A percentile compares a stretch with the other conserved stretches of the same genome.
Conservation (phyloP, 2,113 vertebrate genomes). For the Phoxinus phoxinus region DNA sequence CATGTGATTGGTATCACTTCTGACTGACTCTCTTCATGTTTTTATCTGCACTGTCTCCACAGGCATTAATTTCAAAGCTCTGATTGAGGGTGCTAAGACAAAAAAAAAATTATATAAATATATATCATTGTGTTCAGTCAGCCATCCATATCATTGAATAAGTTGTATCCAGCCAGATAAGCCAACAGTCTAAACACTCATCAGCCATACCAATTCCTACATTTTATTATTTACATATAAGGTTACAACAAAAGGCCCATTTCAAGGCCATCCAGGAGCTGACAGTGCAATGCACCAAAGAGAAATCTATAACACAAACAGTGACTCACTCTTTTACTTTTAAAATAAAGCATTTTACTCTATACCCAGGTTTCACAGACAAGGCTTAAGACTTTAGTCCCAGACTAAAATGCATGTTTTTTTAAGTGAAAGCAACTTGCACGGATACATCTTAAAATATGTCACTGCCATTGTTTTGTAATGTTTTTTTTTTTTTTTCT, state of each 20-base stretch:
- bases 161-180: slow-evolving; percentile 46
- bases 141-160: slow-evolving; percentile 33
- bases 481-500: too few relatives aligned
- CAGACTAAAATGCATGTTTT: too few relatives aligned
- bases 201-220: slow-evolving; percentile 17
- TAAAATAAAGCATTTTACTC: background rate
- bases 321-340: background rate
- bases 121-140: slow-evolving; percentile 40
- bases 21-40: slow-evolving; percentile 61
- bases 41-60: slow-evolving; percentile 45
- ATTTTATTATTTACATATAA: slow-evolving; percentile 27
- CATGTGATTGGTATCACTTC: slow-evolving; percentile 72
- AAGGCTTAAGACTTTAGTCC: too few relatives aligned
- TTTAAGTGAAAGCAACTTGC: too few relatives aligned
- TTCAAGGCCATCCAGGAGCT: slow-evolving; percentile 24
- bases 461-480: too few relatives aligned
- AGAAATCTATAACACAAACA: background rate
- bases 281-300: background rate
- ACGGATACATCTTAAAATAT: too few relatives aligned
- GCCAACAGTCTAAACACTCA: slow-evolving; percentile 18
- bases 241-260: background rate
- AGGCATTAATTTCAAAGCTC: slow-evolving; percentile 58
- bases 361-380: too few relatives aligned
- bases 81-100: slow-evolving; percentile 50
- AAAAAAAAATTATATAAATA: background rate